Base-by-base conservation (phyloP, 2,113 vertebrate genomes). In the Neolamprologus hecqui region DNA sequence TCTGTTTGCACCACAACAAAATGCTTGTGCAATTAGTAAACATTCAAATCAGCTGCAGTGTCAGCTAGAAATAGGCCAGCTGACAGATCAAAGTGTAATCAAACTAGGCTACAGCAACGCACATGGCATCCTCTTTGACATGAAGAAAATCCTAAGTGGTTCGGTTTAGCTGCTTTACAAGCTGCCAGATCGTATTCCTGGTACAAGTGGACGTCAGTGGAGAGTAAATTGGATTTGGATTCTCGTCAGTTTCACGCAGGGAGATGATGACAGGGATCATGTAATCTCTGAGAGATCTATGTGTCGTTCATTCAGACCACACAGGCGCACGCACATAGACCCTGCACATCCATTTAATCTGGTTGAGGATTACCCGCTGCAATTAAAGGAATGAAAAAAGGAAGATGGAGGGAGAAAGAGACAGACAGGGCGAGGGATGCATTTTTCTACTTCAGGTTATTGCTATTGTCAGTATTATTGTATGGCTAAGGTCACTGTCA, bases 301-400 rank as follows among this genome's bases (percentile, higher is more conserved):
- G 82, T 70, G 47, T 70, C 14, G 3, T 80, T 84, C 82, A 58
- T 35, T 79, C 82, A 87, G 89, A 85, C 83, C 83, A 79, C 90
- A 89, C 83, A 84, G 68, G 84, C 58, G n/a, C 63, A 47, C 51
- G 26, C 23, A 33, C 42, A 40, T 28, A 87, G 79, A 84, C 33
- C 70, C 54, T 10, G 28, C 53, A 82, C 79, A 87, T 86, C 68
- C 80, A 84, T 90, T 23, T 93, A 88, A 95, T 95, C 93, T 82
- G 84, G 3, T 7, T 4, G 14, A 47, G 92, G 91, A 95, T 94
- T 92, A 93, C 28, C 51, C 1, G 31, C 33, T 57, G 84, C 89
- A 93, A 95, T 94, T 93, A 91, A 88, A 91, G 81, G 88, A 94
- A 90, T 87, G 88, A 80, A 83, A 93, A 70, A 82, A 57, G 35